Evolutionary conservation across 1,140 invertebrate genomes (phyloP), one percentile per base, ranked within the genome.

Genomic region (Neodiprion lecontei): DNA sequence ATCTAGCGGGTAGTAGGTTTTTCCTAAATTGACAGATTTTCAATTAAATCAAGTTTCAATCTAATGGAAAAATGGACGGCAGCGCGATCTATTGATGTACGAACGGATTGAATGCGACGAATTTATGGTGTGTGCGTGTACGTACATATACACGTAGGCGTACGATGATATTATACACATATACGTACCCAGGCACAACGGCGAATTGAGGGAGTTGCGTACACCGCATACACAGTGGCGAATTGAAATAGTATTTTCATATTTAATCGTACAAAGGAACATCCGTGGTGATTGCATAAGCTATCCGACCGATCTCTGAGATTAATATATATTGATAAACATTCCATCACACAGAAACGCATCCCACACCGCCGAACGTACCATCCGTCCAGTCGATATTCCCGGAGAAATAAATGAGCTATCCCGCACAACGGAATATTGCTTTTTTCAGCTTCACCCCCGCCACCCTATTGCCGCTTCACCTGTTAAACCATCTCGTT

Each of bases 1-100:
- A 40, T 2, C 5, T 2, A 5, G 2, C 5, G 5, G 28, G 28
- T 84, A 80, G 85, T 85, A 85, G 84, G 83, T 87, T 87, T 88
- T 88, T 88, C 82, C 82, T 84, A 85, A 88, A 88, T 87, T 88
- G 87, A 88, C 87, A 88, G 87, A 88, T 88, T 88, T 87, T 88
- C 87, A 87, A 88, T 88, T 87, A 85, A 87, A 88, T 88, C 87
- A 84, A 88, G 84, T 84, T 84, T 79, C 85, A 84, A 87, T 88
- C 85, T 87, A 88, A 88, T 87, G 87, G 87, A 87, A 87, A 78
- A 88, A 87, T 14, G 14, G 14, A 14, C 21, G 14, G 21, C 7
- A 14, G 14, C 61, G 61, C 14, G 61, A 66, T 14, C 61, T n/a
- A n/a, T 21, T 66, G 21, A 66, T 66, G 14, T 14, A 66, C 7